Base-by-base conservation (phyloP, 2,888 invertebrate species). In the Drosophila kokeensis region DNA sequence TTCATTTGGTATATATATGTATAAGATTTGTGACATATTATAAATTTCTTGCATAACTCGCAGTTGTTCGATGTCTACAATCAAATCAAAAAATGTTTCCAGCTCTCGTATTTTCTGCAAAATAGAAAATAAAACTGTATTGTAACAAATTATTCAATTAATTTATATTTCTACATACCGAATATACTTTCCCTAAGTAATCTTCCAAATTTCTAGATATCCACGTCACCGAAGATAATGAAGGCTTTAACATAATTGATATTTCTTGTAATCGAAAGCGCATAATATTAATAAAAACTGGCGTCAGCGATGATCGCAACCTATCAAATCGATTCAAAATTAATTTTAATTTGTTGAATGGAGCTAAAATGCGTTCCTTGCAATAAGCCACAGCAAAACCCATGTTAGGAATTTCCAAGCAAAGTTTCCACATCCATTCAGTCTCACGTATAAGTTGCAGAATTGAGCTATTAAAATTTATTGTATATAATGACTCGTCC, bases 211-310 rank as follows among this genome's bases (percentile, higher is more conserved):
- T 96, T 81, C 96, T 94, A 0, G 97, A 97, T 0, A 96, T 95
- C 98, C 98, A 98, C 0, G 96, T 96, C 24, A 97, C 95, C 1
- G 95, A 95, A 0, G 96, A 96, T 15, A 97, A 93, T 1, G 96
- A 97, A 0, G 97, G 96, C 92, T 95, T 95, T 76, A 97, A 95
- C 0, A 95, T 95, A 59, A 94, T 94, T 74, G 97, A 96, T 78
- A 97, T 91, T 90, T 95, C 95, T 72, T 95, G 94, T 15, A 97
- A 92, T 69, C 95, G 94, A 5, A 95, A 94, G 59, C 95, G 94
- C 91, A 97, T 95, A 61, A 97, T 93, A 38, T 96, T 96, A 40
- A 96, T 92, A 88, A 96, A 97, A 27, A 96, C 78, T 1, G 92
- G 60, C 4, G 90, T 82, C 15, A 92, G 79, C 70, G 90, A 94